Evolutionary conservation across 1,140 invertebrate genomes (phyloP).

Genomic region (Parapsyche elsis): DNA sequence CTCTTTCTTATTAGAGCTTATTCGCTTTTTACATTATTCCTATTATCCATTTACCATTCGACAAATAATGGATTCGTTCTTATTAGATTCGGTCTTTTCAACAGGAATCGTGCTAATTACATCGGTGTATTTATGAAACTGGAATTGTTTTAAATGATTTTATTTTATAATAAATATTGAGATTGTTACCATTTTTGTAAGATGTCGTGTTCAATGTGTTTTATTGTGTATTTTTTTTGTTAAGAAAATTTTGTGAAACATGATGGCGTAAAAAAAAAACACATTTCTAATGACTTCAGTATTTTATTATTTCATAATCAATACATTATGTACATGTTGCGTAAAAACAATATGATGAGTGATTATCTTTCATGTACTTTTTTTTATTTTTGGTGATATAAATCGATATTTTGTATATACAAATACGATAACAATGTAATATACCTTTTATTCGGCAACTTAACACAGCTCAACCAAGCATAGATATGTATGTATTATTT

Average conservation of each 20-base stretch:
- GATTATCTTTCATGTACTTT: conserved; percentile 50
- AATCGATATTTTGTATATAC: conserved; percentile 54
- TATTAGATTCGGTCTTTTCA: too few relatives aligned
- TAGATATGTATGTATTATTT: conserved; percentile 50
- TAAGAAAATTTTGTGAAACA: background rate
- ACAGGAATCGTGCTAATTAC: too few relatives aligned
- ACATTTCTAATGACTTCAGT: conserved; percentile 44
- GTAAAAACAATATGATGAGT: conserved; percentile 55
- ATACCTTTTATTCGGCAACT: conserved; percentile 54
- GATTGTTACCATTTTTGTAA: too few relatives aligned
- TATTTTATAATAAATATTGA: too few relatives aligned
- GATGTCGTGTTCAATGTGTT: too few relatives aligned
- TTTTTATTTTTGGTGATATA: conserved; percentile 53
- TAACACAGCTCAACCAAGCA: conserved; percentile 51
- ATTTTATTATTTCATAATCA: conserved; percentile 56
- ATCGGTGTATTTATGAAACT: too few relatives aligned
- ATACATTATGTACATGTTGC: conserved; percentile 55
- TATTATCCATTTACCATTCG: too few relatives aligned
- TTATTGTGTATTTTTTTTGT: too few relatives aligned
- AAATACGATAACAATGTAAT: conserved; percentile 56
- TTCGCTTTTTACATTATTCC: too few relatives aligned
- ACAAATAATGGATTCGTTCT: too few relatives aligned
- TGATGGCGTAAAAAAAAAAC: conserved; percentile 1
- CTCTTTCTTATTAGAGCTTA: too few relatives aligned
- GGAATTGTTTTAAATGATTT: too few relatives aligned